Base-by-base conservation (phyloP, 1,140 invertebrate genomes). In the Drosophila sproati region DNA sequence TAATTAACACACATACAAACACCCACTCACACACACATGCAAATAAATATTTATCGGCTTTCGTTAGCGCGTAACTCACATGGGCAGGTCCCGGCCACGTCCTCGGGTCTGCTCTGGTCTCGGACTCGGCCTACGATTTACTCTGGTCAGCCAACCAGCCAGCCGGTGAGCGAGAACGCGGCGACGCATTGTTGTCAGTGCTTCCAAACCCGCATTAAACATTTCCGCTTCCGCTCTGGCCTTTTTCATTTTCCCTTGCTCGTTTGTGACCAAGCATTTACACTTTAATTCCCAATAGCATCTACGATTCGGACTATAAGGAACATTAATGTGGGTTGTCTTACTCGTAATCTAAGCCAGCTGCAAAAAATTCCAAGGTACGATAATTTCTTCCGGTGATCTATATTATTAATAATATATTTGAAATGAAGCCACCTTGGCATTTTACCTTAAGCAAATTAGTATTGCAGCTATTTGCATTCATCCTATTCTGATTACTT, bases 11-110 rank as follows among this genome's bases (percentile, higher is more conserved):
- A 74, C 73, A 76, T 73, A 76, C 43, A 48, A 31, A 43, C 51
- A 41, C 52, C 54, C 34, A 48, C n/a, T 34, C 20, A 32, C 66
- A 55, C 48, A 64, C 37, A 66, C 72, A 62, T 77, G 68, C 77
- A 83, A 85, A 83, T 83, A 85, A 85, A 83, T 83, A 80, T 83
- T 85, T 83, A 83, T 83, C 81, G 81, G 77, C 63, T 80, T 75
- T 70, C 71, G 80, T 55, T 64, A 41, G 62, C 62, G 80, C 57
- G 80, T 71, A 79, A 55, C 72, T 71, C 72, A 68, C 71, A 76
- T 62, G 66, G 41, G 29, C 76, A 76, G 51, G 32, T 59, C 54
- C 12, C 60, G 35, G 12, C n/a, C 51, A 62, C 34, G 34, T 41
- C 41, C 35, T 48, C 61, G 20, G 41, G 29, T n/a, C 32, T 7